These are phyloP conservation scores for Pterostichus madidus DNA, from an alignment of 2,888 invertebrate genomes.

Conservation along the genomic window DNA sequence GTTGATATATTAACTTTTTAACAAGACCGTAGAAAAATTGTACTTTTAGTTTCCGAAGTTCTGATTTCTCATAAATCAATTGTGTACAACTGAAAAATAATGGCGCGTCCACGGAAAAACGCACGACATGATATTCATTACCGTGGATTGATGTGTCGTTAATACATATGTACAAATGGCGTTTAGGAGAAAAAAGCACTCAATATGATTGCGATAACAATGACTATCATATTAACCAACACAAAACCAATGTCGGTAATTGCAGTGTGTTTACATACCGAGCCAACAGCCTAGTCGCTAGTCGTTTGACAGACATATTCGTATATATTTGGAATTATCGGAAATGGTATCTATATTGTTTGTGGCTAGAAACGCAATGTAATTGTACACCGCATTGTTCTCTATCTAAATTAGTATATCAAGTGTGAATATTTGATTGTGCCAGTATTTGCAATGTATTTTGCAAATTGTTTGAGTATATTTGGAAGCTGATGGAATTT, in stretches of 20 bases:
- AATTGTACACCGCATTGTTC: constrained; percentile 44
- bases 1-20: no score
- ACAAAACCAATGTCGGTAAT: constrained; percentile 54
- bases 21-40: no score
- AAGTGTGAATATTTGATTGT: constrained; percentile 43
- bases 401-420: constrained; percentile 46
- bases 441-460: constrained; percentile 30
- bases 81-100: constrained; percentile 24
- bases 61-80: constrained; percentile 8
- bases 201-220: constrained; percentile 55
- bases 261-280: constrained; percentile 53
- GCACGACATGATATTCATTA: constrained; percentile 39
- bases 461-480: constrained; percentile 38
- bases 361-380: constrained; percentile 39
- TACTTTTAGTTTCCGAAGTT: no score
- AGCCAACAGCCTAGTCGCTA: not conserved
- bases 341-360: constrained; percentile 52
- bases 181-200: constrained; percentile 44
- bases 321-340: constrained; percentile 51
- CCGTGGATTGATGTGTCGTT: constrained; percentile 31
- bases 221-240: constrained; percentile 50
- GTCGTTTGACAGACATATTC: constrained; percentile 46
- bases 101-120: constrained; percentile 23
- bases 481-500: constrained; percentile 37
- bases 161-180: constrained; percentile 41